These are phyloP conservation scores for Drosophila nigricruria DNA, from an alignment of 2,888 invertebrate species.

Conservation along the genomic window DNA sequence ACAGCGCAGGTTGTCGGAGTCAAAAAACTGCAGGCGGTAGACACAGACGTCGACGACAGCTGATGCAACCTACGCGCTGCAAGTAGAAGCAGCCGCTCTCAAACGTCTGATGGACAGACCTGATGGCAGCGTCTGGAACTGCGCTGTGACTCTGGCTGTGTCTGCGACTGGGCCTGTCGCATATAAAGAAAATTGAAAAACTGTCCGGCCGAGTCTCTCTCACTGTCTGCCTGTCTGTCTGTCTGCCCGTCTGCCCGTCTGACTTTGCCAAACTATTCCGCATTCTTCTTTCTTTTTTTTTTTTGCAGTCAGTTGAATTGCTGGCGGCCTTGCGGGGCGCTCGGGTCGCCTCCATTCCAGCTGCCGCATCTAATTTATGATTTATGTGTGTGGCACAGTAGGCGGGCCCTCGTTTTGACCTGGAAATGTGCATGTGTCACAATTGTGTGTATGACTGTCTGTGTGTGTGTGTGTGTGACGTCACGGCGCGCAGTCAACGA, in stretches of 20 bases:
- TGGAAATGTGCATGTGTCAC: conserved; percentile 65
- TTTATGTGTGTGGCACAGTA: conserved; percentile 68
- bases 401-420: conserved; percentile 66
- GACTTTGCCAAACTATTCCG: conserved; percentile 67
- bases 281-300: conserved; percentile 72
- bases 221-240: not conserved
- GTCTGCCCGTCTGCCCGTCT: conserved; percentile 28
- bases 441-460: not conserved
- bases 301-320: conserved; percentile 36
- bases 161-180: conserved; percentile 19
- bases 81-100: not conserved
- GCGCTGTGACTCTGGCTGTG: conserved; percentile 7
- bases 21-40: conserved; percentile 31
- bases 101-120: conserved; percentile 14
- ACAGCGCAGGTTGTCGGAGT: conserved; percentile 21
- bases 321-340: conserved; percentile 49
- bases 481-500: conserved; percentile 57
- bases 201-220: conserved; percentile 29
- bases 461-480: conserved; percentile 32
- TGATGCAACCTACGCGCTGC: conserved; percentile 68
- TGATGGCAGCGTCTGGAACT: conserved; percentile 24
- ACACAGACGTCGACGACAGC: conserved; percentile 45
- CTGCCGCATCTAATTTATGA: conserved; percentile 76
- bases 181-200: conserved; percentile 57
- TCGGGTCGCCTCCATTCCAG: conserved; percentile 50